Percentiles rank a stretch among this genome's conserved stretches.
phyloP scores from a whole-genome alignment of 2,797 vertebrate genomes.

The Spea hammondii region DNA sequence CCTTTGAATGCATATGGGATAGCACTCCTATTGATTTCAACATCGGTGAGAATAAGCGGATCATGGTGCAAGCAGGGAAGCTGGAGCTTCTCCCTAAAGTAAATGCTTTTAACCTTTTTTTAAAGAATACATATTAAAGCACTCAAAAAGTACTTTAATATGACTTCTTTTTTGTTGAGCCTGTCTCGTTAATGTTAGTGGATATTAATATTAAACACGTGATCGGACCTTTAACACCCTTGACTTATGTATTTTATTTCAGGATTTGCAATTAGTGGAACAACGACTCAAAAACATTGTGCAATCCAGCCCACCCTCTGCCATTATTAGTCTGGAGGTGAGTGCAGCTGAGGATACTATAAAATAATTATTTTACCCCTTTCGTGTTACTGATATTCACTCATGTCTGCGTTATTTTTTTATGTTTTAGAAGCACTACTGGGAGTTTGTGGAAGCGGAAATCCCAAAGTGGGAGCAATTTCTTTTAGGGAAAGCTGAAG shows the following conservation, averaged over 20 bases:
- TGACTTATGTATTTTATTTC: neutral
- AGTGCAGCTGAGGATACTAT: conserved; percentile 25
- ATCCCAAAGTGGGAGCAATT: conserved; percentile 83
- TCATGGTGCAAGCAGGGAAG: no score
- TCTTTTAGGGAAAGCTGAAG: conserved; percentile 77
- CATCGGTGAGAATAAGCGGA: no score
- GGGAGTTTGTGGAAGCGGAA: conserved; percentile 80
- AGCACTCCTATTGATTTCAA: no score
- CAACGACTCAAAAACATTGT: conserved; percentile 65
- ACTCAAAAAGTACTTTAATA: no score
- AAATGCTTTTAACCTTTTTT: no score
- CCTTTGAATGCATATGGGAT: no score
- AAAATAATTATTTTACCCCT: conserved; percentile 19
- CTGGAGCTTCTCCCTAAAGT: no score
- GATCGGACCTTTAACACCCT: neutral
- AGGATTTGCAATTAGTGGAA: conserved; percentile 77
- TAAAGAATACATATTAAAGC: no score
- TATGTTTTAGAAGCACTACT: conserved; percentile 76
- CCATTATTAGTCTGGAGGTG: conserved; percentile 78
- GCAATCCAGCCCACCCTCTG: conserved; percentile 57
- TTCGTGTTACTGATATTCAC: neutral
- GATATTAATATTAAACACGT: no score
- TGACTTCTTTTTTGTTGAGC: no score
- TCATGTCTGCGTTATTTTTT: conserved; percentile 11
- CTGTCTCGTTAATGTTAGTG: no score